A percentile compares a stretch with the other conserved stretches of the same genome.
phyloP scores from a whole-genome alignment of 2,797 vertebrate genomes.

The Arctocebus calabarensis region DNA sequence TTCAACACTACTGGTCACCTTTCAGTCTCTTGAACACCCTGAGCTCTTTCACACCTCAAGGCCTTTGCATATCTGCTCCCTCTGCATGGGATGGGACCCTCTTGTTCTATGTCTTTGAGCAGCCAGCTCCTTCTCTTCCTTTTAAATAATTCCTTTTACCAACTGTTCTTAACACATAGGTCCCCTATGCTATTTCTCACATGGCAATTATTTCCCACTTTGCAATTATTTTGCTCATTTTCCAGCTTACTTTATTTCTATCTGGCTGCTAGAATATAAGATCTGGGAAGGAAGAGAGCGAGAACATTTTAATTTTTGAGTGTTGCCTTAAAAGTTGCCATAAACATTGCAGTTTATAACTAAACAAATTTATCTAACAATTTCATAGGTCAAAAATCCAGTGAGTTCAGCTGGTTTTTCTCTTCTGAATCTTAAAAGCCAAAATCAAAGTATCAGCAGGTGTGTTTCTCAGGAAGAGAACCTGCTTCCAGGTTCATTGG shows the following conservation, averaged over 20 bases:
- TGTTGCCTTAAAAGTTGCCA: neutral
- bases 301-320: neutral
- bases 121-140: slow-evolving; percentile 15
- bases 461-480: neutral
- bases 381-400: neutral
- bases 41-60: neutral
- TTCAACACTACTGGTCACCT: neutral
- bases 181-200: neutral
- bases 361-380: neutral
- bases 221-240: neutral
- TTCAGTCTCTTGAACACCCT: slow-evolving; percentile 16
- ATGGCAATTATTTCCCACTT: slow-evolving; percentile 1
- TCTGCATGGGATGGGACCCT: neutral
- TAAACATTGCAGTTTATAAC: neutral
- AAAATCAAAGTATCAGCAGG: neutral
- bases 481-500: neutral
- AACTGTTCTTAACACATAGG: neutral
- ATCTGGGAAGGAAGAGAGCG: neutral
- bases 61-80: neutral
- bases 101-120: neutral
- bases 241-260: neutral
- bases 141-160: slow-evolving; percentile 31
- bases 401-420: neutral
- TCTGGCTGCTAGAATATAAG: neutral
- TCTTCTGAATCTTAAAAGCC: neutral